phyloP scores from a whole-genome alignment of 2,888 invertebrate species.

The Cantharis rufa region DNA sequence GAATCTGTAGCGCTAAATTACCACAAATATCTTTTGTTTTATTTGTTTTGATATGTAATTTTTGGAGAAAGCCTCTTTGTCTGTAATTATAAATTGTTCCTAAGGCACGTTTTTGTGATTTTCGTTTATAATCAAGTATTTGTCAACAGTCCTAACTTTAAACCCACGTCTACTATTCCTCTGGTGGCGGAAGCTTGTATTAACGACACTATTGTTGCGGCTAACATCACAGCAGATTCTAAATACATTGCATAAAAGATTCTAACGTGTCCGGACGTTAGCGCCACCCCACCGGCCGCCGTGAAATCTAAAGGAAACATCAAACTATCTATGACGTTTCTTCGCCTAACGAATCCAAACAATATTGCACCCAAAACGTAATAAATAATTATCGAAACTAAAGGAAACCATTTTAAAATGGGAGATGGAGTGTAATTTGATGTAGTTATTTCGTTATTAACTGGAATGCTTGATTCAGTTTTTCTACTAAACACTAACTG shows the following conservation, averaged over 20 bases:
- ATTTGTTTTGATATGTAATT: constrained; percentile 20
- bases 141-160: constrained; percentile 60
- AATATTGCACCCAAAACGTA: constrained; percentile 63
- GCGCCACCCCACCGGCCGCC: constrained; percentile 69
- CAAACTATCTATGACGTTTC: constrained; percentile 58
- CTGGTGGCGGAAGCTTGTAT: constrained; percentile 63
- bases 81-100: constrained; percentile 4
- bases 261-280: constrained; percentile 62
- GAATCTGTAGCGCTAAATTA: background rate
- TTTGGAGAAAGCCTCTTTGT: constrained; percentile 3
- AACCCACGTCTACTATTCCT: constrained; percentile 60
- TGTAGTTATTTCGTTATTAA: constrained; percentile 9
- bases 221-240: constrained; percentile 67
- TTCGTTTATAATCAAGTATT: constrained; percentile 53
- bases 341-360: constrained; percentile 64
- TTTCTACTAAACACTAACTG: constrained; percentile 50
- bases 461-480: constrained; percentile 35
- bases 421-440: constrained; percentile 33
- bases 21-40: constrained; percentile 3
- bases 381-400: constrained; percentile 57
- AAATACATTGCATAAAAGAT: constrained; percentile 70
- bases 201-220: constrained; percentile 64
- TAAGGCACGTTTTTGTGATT: constrained; percentile 21
- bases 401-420: constrained; percentile 55
- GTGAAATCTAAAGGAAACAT: constrained; percentile 74